A percentile compares a stretch with the other conserved stretches of the same genome.
phyloP scores from a whole-genome alignment of 2,113 vertebrate genomes.

The Xerus inauris region DNA sequence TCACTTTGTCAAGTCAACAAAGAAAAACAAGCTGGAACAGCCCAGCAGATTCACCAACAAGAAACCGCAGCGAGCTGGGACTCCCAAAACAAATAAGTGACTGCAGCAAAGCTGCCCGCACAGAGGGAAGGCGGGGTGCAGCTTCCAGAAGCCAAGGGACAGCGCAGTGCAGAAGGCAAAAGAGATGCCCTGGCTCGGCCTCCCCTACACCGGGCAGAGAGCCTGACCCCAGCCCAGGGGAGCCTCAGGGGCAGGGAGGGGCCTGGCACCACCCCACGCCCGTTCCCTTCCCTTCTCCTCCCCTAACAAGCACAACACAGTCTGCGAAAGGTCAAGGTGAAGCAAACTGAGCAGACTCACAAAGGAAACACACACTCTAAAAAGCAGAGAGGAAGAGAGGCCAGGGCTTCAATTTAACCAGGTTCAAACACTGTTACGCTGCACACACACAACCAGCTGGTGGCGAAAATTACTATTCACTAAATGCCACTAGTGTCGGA shows the following conservation, averaged over 20 bases:
- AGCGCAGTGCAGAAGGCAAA: not conserved
- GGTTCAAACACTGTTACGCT: not conserved
- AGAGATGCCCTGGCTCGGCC: not conserved
- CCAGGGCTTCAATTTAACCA: not conserved
- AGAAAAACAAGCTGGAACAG: not conserved
- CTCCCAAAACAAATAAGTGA: constrained; percentile 7
- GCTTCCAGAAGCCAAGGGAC: not conserved
- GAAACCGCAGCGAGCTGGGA: not conserved
- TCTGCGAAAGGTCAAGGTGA: not conserved
- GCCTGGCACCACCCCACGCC: not conserved
- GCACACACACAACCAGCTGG: not conserved
- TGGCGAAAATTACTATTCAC: not conserved
- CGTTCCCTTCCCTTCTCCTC: not conserved
- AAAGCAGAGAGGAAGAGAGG: not conserved
- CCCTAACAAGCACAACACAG: not conserved
- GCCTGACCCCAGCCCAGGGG: not conserved
- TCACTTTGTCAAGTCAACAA: not conserved
- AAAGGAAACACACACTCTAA: not conserved
- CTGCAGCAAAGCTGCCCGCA: not conserved
- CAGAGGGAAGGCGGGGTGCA: too few species aligned
- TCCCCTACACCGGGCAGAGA: not conserved
- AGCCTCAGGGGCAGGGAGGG: not conserved
- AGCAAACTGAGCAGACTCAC: not conserved
- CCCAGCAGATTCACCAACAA: not conserved
- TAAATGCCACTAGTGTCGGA: not conserved